Evolutionary conservation across 2,113 vertebrate species (phyloP).

Genomic region (Tricholaema leucomelas): DNA sequence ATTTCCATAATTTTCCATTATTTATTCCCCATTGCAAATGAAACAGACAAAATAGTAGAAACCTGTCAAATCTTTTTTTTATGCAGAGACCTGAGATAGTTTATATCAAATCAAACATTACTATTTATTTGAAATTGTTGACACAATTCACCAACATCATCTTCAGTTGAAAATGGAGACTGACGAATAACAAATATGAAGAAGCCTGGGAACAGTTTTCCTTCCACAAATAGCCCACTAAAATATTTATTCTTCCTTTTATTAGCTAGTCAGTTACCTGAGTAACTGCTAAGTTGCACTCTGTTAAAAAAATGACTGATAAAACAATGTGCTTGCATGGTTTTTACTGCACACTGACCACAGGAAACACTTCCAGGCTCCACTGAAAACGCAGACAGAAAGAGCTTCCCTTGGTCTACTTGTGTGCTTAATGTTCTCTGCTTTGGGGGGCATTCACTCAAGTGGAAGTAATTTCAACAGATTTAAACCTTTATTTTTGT

Average conservation of each 20-base stretch:
- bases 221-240: neutral
- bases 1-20: too few relatives aligned
- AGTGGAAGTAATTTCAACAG: neutral
- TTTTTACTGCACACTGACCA: neutral
- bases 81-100: neutral
- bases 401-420: neutral
- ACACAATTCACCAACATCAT: neutral
- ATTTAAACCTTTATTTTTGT: too few relatives aligned
- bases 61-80: neutral
- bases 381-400: neutral
- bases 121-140: neutral
- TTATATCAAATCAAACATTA: neutral
- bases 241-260: neutral
- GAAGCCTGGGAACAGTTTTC: neutral
- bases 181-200: neutral
- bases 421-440: neutral
- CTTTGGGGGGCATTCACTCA: neutral
- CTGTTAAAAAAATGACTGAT: neutral
- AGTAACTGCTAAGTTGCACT: neutral
- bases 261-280: neutral
- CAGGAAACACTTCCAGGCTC: neutral
- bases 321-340: rapidly evolving
- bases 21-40: neutral
- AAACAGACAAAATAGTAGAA: neutral
- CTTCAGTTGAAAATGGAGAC: neutral